phyloP scores from a whole-genome alignment of 2,888 invertebrate species.

The Serripes groenlandicus region DNA sequence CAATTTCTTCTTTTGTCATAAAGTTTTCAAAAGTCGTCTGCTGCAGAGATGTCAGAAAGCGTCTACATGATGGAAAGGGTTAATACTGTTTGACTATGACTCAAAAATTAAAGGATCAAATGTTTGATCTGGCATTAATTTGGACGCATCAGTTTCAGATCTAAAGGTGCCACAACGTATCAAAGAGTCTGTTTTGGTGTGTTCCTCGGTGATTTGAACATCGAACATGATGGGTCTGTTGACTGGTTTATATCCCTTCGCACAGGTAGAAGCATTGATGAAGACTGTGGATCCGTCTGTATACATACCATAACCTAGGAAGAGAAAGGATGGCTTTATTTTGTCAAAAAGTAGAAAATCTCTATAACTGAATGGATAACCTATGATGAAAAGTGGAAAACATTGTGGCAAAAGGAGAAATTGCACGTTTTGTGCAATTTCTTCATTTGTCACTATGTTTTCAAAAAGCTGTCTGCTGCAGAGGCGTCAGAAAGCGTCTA shows the following conservation, averaged over 20 bases:
- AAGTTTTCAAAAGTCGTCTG: too few relatives aligned
- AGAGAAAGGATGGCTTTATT: conserved; percentile 57
- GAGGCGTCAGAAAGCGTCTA: too few relatives aligned
- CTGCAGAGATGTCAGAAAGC: too few relatives aligned
- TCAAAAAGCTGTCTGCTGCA: too few relatives aligned
- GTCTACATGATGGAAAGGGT: too few relatives aligned
- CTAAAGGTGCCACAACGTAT: background rate
- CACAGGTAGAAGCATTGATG: conserved; percentile 94
- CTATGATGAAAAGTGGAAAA: background rate
- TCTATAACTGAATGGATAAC: background rate
- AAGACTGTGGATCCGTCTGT: conserved; percentile 93
- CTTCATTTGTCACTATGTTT: too few relatives aligned
- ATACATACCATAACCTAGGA: conserved; percentile 91
- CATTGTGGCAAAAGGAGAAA: background rate
- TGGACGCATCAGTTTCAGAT: background rate
- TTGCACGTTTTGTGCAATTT: background rate
- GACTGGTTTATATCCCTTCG: conserved; percentile 92
- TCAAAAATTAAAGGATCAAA: background rate
- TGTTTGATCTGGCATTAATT: too few relatives aligned
- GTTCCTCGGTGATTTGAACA: conserved; percentile 86
- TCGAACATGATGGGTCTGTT: conserved; percentile 94
- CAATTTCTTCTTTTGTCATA: too few relatives aligned
- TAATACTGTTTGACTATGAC: background rate
- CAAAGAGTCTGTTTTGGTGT: conserved; percentile 44
- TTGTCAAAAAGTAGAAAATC: background rate